Conservation (phyloP, 2,113 vertebrate genomes). For the Danio rerio region GRCz12tu NC_133181.1:3035001-3035500, state of each 20-base stretch:
- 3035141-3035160: neutral
- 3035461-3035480: neutral
- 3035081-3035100: too few relatives aligned
- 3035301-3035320: conserved; percentile 57
- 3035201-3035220: neutral
- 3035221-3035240: neutral
- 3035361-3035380: conserved; percentile 47
- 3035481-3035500: neutral
- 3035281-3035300: conserved; percentile 56
- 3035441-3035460: neutral
- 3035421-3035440: conserved; percentile 20
- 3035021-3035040: conserved; percentile 66
- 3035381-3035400: conserved; percentile 30
- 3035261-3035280: conserved; percentile 21
- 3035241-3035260: neutral
- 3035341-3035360: conserved; percentile 19
- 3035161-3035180: neutral
- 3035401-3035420: conserved; percentile 44
- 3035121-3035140: too few relatives aligned
- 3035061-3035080: too few relatives aligned
- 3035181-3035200: neutral
- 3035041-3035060: too few relatives aligned
- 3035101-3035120: too few relatives aligned
- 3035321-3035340: conserved; percentile 43
- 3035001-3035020: conserved; percentile 63